A percentile compares a stretch with the other conserved stretches of the same genome.
These are phyloP conservation scores for Drosophila putrida DNA, from an alignment of 2,888 invertebrate species.

Conservation along the genomic window DNA sequence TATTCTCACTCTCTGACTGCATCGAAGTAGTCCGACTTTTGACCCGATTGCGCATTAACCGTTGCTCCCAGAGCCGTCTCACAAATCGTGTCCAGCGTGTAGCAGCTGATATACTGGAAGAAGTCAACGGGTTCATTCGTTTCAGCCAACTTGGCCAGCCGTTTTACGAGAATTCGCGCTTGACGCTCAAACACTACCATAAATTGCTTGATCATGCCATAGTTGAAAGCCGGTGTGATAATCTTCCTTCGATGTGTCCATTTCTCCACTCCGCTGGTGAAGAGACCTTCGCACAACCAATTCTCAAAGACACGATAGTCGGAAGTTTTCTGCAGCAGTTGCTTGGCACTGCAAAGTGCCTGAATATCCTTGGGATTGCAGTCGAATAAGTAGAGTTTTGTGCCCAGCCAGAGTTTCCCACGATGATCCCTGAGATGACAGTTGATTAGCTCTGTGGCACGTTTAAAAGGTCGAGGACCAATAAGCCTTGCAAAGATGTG, in stretches of 20 bases:
- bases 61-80: constrained; percentile 65
- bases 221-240: constrained; percentile 62
- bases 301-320: constrained; percentile 62
- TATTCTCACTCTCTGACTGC: constrained; percentile 63
- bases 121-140: constrained; percentile 51
- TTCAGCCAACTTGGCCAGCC: constrained; percentile 28
- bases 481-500: constrained; percentile 54
- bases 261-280: constrained; percentile 56
- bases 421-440: constrained; percentile 61
- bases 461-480: constrained; percentile 48
- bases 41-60: constrained; percentile 48
- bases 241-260: constrained; percentile 67
- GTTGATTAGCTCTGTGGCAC: constrained; percentile 39
- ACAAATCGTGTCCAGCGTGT: constrained; percentile 66
- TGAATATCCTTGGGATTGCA: constrained; percentile 70
- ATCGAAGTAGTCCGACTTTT: constrained; percentile 54
- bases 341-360: constrained; percentile 61
- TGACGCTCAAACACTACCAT: constrained; percentile 55
- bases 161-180: constrained; percentile 43
- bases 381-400: constrained; percentile 62
- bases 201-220: constrained; percentile 61
- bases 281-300: constrained; percentile 60
- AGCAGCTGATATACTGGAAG: constrained; percentile 54
- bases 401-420: constrained; percentile 64
- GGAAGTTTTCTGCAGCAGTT: constrained; percentile 60